phyloP scores from a whole-genome alignment of 2,113 vertebrate genomes.

The Limnothrissa miodon region DNA sequence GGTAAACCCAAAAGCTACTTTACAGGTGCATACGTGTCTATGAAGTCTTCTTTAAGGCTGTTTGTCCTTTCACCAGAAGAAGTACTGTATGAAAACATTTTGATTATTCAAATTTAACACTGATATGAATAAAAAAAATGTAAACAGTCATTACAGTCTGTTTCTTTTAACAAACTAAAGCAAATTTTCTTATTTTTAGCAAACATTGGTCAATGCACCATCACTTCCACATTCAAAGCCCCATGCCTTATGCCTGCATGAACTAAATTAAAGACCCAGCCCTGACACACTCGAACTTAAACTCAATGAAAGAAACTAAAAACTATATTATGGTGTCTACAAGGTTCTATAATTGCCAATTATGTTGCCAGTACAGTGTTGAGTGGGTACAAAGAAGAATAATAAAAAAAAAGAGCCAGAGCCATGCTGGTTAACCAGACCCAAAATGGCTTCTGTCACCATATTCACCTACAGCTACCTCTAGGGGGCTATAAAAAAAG shows the following conservation, averaged over 20 bases:
- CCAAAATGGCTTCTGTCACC: not conserved
- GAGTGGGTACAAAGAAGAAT: too few species aligned
- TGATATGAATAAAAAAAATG: not conserved
- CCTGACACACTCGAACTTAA: not conserved
- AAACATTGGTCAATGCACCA: not conserved
- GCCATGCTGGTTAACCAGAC: not conserved
- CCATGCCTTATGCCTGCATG: not conserved
- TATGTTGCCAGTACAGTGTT: too few species aligned
- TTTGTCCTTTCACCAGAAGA: not conserved
- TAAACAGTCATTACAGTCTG: not conserved
- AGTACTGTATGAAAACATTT: constrained; percentile 5
- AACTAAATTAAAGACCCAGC: not conserved
- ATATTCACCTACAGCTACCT: not conserved
- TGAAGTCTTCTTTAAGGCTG: not conserved
- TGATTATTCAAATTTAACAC: constrained; percentile 12
- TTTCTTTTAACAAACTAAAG: not conserved
- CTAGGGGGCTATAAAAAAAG: not conserved
- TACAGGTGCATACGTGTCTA: not conserved
- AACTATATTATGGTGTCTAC: too few species aligned
- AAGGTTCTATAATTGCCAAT: too few species aligned
- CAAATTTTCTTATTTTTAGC: not conserved
- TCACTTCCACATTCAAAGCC: not conserved
- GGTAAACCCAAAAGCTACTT: not conserved
- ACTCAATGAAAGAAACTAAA: not conserved
- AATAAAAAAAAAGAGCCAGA: not conserved